These are phyloP conservation scores for Eidolon helvum DNA, from an alignment of 2,113 vertebrate species.

Conservation along the genomic window DNA sequence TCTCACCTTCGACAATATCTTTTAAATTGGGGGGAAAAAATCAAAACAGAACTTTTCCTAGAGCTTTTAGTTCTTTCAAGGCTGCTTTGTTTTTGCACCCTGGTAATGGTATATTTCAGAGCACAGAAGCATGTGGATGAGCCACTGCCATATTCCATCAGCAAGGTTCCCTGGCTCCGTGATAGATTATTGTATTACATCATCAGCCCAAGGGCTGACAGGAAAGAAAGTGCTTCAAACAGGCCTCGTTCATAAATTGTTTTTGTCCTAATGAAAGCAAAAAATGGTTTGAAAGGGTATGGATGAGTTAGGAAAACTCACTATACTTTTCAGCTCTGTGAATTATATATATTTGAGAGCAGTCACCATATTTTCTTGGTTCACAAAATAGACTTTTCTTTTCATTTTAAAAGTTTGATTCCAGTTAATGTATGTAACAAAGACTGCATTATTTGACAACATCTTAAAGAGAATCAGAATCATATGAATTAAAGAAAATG, in stretches of 20 bases:
- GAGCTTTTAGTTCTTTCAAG: neutral
- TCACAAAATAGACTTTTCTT: neutral
- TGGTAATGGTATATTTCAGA: neutral
- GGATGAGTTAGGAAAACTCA: constrained; percentile 37
- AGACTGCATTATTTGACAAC: neutral
- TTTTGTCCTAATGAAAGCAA: constrained; percentile 50
- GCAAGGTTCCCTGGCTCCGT: neutral
- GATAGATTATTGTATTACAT: constrained; percentile 29
- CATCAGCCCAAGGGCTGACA: neutral
- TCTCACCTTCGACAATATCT: neutral
- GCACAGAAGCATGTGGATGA: neutral
- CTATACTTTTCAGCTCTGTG: neutral
- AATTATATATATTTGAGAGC: neutral
- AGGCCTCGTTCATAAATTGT: constrained; percentile 8
- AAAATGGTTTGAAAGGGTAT: neutral
- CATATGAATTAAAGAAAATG: neutral
- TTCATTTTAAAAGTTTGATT: neutral
- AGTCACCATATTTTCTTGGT: neutral
- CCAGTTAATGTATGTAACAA: neutral
- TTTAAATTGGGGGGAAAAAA: neutral
- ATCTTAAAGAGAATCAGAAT: neutral
- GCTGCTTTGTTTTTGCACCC: neutral
- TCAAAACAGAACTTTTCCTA: neutral
- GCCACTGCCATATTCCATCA: neutral
- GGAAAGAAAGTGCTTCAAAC: constrained; percentile 34